Conservation (phyloP, 2,888 invertebrate species). For the Erebia ligea region DNA sequence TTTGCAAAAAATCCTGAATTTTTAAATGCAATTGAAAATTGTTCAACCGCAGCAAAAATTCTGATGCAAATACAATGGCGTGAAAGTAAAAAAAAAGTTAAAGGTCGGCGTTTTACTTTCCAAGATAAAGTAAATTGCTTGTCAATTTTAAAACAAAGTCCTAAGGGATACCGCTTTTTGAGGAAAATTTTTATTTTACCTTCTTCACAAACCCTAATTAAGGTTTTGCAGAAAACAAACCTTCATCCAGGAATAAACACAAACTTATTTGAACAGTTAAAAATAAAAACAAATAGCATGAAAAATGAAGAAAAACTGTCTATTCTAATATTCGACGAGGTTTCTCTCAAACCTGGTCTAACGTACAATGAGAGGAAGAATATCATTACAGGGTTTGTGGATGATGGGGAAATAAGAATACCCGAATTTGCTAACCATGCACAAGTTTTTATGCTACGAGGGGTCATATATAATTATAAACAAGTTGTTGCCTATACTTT, state of each 20-base stretch:
- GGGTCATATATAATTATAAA: background rate
- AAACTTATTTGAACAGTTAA: background rate
- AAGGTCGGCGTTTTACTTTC: background rate
- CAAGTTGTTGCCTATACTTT: background rate
- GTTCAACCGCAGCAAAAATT: background rate
- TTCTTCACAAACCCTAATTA: background rate
- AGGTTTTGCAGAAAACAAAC: background rate
- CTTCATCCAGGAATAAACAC: background rate
- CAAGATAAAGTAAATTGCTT: background rate
- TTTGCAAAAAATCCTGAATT: background rate
- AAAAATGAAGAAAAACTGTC: background rate
- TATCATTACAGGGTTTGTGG: background rate
- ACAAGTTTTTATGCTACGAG: background rate
- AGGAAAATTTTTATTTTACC: background rate
- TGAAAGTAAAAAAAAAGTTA: background rate
- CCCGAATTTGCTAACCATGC: background rate
- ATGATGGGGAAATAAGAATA: background rate
- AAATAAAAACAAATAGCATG: background rate
- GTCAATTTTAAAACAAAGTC: background rate
- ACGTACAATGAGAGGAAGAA: background rate
- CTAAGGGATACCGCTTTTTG: background rate
- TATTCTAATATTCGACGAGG: background rate
- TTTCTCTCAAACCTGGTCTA: background rate
- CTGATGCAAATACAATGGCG: background rate
- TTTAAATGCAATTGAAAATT: background rate